These are phyloP conservation scores for Erpetoichthys calabaricus DNA, from an alignment of 2,797 vertebrate genomes.

Conservation along the genomic window DNA sequence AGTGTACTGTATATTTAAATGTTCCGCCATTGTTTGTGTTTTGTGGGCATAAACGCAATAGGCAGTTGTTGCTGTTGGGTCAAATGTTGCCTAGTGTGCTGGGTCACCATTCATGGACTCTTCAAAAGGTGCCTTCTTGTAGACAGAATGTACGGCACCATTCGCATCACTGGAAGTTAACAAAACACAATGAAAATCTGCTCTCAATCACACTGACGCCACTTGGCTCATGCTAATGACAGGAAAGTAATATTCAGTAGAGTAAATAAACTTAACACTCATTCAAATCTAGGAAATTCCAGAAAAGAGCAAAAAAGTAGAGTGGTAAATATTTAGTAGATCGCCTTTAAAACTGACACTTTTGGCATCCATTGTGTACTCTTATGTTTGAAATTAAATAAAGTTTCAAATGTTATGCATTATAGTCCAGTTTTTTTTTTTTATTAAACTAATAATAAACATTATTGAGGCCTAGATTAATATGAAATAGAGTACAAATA, in stretches of 20 bases:
- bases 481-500: too few species aligned
- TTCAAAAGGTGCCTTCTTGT: too few species aligned
- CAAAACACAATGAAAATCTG: constrained; percentile 23
- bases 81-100: too few species aligned
- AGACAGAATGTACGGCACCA: not conserved
- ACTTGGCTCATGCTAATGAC: constrained; percentile 26
- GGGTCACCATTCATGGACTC: too few species aligned
- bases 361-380: not conserved
- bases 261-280: constrained; percentile 20
- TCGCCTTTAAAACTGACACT: constrained; percentile 9
- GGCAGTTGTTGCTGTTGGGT: too few species aligned
- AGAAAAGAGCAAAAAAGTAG: constrained; percentile 7
- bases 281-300: constrained; percentile 15
- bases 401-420: not conserved
- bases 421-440: not conserved
- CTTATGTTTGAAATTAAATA: not conserved
- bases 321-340: constrained; percentile 7
- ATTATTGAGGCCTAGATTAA: too few species aligned
- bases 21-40: too few species aligned
- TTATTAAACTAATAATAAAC: too few species aligned
- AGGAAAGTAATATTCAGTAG: constrained; percentile 21
- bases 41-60: too few species aligned
- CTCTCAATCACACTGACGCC: constrained; percentile 29
- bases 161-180: constrained; percentile 29
- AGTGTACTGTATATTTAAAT: too few species aligned